These are phyloP conservation scores for Harmothoe impar DNA, from an alignment of 2,888 invertebrate species.

Conservation along the genomic window DNA sequence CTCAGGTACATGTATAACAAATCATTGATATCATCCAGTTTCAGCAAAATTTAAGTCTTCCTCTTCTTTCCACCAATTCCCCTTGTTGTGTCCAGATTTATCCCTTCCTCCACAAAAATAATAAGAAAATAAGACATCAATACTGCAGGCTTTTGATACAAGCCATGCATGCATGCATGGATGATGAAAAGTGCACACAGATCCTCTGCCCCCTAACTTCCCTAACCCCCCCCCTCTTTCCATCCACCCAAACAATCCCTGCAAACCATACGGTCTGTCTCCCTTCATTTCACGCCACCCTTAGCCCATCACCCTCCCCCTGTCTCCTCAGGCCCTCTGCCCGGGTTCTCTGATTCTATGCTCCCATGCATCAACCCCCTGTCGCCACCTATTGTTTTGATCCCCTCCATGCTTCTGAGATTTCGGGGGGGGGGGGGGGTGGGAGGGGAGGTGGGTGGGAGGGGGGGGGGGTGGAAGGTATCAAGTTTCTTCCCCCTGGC, in stretches of 20 bases:
- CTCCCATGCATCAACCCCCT: slow-evolving; percentile 22
- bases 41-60: too few species aligned
- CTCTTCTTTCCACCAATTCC: too few species aligned
- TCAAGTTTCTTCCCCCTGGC: background rate
- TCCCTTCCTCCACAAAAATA: too few species aligned
- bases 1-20: too few species aligned
- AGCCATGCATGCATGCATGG: too few species aligned
- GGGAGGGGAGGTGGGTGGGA: background rate
- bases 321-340: background rate
- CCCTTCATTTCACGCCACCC: slow-evolving; percentile 26
- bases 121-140: too few species aligned
- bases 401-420: background rate
- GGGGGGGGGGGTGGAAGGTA: background rate
- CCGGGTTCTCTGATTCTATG: background rate
- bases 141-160: too few species aligned
- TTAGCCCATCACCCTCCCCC: background rate
- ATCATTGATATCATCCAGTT: too few species aligned
- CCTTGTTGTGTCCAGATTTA: too few species aligned
- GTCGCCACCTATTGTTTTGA: slow-evolving; percentile 29
- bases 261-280: background rate
- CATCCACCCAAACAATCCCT: background rate
- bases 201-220: too few species aligned
- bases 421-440: too few species aligned
- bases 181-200: too few species aligned
- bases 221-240: background rate